phyloP scores from a whole-genome alignment of 2,888 invertebrate species.

The Oxycera nigricornis region DNA sequence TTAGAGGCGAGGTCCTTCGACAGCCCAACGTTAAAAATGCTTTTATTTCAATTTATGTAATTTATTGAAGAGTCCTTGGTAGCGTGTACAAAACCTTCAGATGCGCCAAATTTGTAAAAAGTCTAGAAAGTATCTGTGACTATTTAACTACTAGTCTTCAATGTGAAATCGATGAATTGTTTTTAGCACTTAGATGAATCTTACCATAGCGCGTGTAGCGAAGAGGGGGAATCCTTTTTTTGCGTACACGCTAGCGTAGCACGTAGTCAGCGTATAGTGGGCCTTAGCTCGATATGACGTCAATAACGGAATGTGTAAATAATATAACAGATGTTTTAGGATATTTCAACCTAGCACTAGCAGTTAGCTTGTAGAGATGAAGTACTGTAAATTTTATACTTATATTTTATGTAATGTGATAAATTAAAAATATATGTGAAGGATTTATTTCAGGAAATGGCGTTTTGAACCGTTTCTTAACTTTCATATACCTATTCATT shows the following conservation, averaged over 20 bases:
- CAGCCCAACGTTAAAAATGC: not conserved
- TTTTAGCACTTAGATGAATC: slow-evolving; percentile 25
- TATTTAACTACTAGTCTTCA: slow-evolving; percentile 39
- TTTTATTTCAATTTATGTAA: slow-evolving; percentile 4
- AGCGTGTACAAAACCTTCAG: slow-evolving; percentile 12
- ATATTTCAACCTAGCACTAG: not conserved
- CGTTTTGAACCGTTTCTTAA: not conserved
- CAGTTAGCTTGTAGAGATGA: slow-evolving; percentile 20
- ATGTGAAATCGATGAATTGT: slow-evolving; percentile 27
- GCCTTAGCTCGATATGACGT: slow-evolving; percentile 15
- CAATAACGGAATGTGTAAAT: slow-evolving; percentile 18
- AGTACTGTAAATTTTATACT: slow-evolving; percentile 44
- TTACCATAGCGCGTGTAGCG: slow-evolving; percentile 28
- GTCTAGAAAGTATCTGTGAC: slow-evolving; percentile 15
- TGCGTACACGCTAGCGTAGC: not conserved
- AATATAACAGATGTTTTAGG: slow-evolving; percentile 4
- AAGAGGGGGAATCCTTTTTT: not conserved
- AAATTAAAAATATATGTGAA: slow-evolving; percentile 29
- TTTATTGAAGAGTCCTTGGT: slow-evolving; percentile 15
- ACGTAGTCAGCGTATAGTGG: slow-evolving; percentile 10
- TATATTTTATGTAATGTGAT: slow-evolving; percentile 48
- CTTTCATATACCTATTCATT: too few relatives aligned
- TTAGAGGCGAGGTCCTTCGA: not conserved
- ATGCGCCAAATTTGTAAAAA: not conserved
- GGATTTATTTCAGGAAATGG: slow-evolving; percentile 31